Base-by-base conservation (phyloP, 2,888 invertebrate genomes). In the Papilio elwesi region DNA sequence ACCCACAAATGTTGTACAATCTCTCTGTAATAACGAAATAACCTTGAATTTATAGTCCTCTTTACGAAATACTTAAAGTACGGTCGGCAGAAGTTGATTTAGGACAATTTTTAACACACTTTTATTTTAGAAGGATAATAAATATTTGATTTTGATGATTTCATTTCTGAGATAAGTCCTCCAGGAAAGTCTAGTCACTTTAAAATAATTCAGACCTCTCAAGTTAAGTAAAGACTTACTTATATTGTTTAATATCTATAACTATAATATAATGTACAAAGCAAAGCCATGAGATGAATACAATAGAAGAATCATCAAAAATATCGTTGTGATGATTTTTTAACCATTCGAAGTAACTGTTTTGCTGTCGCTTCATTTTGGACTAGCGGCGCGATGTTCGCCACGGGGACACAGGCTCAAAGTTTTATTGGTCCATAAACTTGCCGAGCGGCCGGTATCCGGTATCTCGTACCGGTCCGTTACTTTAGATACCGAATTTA, bases 31-130 rank as follows among this genome's bases (percentile, higher is more conserved):
- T 90, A 91, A 90, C 90, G 88, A 88, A 90, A 90, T 88, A 90
- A 88, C 91, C 90, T 91, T 87, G 83, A 90, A 90, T 90, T 90
- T 91, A 90, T 90, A 82, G 87, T 84, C 87, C 88, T 88, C 89
- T 87, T 91, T 90, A 90, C 88, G 87, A 89, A 91, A 90, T 86
- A 81, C 80, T 81, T 83, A 77, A 81, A 76, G 88, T 89, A 91
- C 82, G 76, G 90, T 82, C 76, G 78, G 85, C 85, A 85, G 38
- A 53, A 59, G 49, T 36, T 73, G 48, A n/a, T 53, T 10, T 43
- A n/a, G n/a, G n/a, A n/a, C n/a, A 26, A 26, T 26, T 26, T 26
- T 26, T 1, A 4, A 26, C 26, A 4, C 26, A 26, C 2, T 26
- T 26, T 26, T 26, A 26, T 26, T 4, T 26, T 26, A 26, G 26